Evolutionary conservation across 2,888 invertebrate species (phyloP), one percentile per base, ranked within the genome.

Genomic region (Lucinisca nassula): DNA sequence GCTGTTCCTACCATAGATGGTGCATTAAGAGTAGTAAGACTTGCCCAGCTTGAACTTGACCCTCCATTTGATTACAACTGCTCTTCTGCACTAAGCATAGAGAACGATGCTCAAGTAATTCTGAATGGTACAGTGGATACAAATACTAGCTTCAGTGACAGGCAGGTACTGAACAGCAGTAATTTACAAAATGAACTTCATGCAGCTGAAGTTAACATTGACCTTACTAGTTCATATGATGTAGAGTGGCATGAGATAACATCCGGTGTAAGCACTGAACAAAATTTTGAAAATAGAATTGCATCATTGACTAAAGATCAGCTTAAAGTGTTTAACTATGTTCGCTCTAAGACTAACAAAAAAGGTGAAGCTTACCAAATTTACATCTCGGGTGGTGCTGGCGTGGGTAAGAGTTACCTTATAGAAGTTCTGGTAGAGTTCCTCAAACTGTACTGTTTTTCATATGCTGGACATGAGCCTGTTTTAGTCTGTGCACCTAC

Each of bases 401-500:
- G 45, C 10, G 45, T 45, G 17, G 84, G 79, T 6, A 84, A 84
- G 37, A 55, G 55, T 37, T 84, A 61, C 30, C 61, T 79, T 17
- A 73, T 84, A n/a, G 21, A 58, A 14, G n/a, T 74, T 8, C 17
- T 84, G 8, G 77, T 79, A 24, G 45, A 83, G 30, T 83, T 32
- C 14, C 30, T 79, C 10, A 77, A 30, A 38, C 55, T 83, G n/a
- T 51, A 32, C 30, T 6, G 32, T 37, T 17, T 61, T 32, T 30
- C 30, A 21, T n/a, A 37, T 30, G 51, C 51, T 79, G 83, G 74
- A 8, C 40, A 35, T 35, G 40, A 74, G 35, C 86, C 79, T 55
- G 80, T 85, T 38, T 51, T 38, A 45, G 38, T 80, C 21, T 27
- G 38, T 40, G 86, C 86, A 21, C 86, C 86, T 40, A 86, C 86